Percentiles rank a stretch among this genome's conserved stretches.
Conservation (phyloP, 2,797 vertebrate genomes). For the Crenichthys baileyi region DNA sequence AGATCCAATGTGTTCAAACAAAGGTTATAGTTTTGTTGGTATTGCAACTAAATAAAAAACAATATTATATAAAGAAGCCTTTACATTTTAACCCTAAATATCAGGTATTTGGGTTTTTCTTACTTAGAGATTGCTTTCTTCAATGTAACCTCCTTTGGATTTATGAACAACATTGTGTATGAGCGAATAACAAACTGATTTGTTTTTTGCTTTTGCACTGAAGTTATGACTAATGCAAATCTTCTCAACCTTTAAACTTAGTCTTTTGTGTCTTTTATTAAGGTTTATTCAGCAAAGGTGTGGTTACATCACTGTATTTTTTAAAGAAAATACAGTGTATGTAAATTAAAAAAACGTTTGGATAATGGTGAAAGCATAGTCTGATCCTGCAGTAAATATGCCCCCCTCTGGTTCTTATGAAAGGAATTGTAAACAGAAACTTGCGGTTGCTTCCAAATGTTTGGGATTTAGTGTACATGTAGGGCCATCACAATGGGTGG, state of each 20-base stretch:
- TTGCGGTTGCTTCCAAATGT: neutral
- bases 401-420: neutral
- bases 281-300: neutral
- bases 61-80: neutral
- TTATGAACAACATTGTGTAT: neutral
- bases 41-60: neutral
- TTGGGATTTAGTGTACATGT: neutral
- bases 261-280: neutral
- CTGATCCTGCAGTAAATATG: neutral
- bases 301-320: neutral
- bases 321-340: too few species aligned
- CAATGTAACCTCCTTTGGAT: neutral
- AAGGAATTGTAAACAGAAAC: neutral
- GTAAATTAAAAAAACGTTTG: neutral
- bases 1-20: neutral
- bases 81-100: neutral
- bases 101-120: neutral
- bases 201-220: neutral
- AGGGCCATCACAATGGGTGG: neutral
- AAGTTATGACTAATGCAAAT: neutral
- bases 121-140: neutral
- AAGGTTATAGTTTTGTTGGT: neutral
- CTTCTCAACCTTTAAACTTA: neutral
- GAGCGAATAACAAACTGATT: neutral
- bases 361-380: neutral